Base-by-base conservation (phyloP, 1,140 invertebrate species). In the Drosophila nikananu region DNA sequence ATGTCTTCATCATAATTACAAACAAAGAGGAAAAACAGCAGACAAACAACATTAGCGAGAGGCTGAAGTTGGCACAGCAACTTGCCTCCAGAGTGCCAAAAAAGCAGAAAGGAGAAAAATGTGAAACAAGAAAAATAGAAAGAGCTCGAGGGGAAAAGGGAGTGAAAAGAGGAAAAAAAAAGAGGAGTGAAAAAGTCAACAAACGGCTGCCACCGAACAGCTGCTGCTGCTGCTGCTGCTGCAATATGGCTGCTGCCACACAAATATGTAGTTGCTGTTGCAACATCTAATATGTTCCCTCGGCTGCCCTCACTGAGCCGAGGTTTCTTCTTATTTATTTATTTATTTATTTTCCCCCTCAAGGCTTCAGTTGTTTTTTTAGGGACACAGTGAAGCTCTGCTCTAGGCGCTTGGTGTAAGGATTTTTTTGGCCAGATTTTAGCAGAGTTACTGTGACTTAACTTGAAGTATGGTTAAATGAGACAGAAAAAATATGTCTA, bases 1-100 rank as follows among this genome's bases (percentile, higher is more conserved):
- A 48, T 81, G 76, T 83, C 80, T 80, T 80, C 77, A 80, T 87
- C 77, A 80, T 73, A 80, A 83, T 76, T 76, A 59, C 79, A 86
- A 86, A 86, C 80, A 86, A 87, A 48, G 72, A 74, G 73, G 55
- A 58, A 64, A 83, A 84, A 57, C 65, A 59, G 68, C 51, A 27
- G 68, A 58, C 65, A 72, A 72, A 71, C 68, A 71, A 49, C 52
- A 52, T 46, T 21, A 27, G 32, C 23, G 46, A 10, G 67, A 44
- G 30, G 51, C 63, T 61, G 60, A 55, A 81, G 77, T 83, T 84
- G 83, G 82, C 81, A 55, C 82, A 68, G 49, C 72, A 81, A 72
- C 48, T 75, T 79, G 71, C 48, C 42, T 58, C 62, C 66, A n/a
- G 61, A 80, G 76, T 80, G 70, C 75, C 58, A 54, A 66, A 44